Conservation (phyloP, 2,888 invertebrate species). For the Tetragonula carbonaria region DNA sequence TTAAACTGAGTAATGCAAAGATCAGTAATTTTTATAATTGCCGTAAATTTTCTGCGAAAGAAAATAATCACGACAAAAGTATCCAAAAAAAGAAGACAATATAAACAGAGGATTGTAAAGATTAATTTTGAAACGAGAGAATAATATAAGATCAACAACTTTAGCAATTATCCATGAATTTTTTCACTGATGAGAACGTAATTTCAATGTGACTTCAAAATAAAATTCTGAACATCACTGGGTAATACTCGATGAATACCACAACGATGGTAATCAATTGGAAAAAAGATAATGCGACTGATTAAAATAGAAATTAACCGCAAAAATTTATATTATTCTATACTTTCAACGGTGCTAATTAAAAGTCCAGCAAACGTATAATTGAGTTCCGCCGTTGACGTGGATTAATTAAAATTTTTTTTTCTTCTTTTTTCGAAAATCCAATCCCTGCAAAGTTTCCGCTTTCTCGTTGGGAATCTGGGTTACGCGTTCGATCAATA, state of each 20-base stretch:
- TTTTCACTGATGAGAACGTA: background rate
- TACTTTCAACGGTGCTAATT: constrained; percentile 49
- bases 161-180: background rate
- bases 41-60: no score
- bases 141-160: background rate
- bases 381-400: constrained; percentile 44
- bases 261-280: background rate
- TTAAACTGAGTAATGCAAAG: no score
- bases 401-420: constrained; percentile 62
- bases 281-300: constrained; percentile 6
- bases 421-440: constrained; percentile 36
- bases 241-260: background rate
- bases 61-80: no score
- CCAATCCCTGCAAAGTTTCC: constrained; percentile 26
- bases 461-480: constrained; percentile 36
- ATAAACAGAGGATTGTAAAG: background rate
- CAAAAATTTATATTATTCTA: constrained; percentile 5
- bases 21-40: no score
- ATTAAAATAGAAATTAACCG: constrained; percentile 2
- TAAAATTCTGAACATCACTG: background rate
- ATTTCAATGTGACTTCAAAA: background rate
- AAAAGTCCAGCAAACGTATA: constrained; percentile 46
- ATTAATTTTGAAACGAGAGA: background rate
- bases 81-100: background rate
- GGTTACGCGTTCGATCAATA: constrained; percentile 50